Evolutionary conservation across 2,888 invertebrate species (phyloP), one percentile per base, ranked within the genome.

Genomic region (Pachydiplax longipennis): DNA sequence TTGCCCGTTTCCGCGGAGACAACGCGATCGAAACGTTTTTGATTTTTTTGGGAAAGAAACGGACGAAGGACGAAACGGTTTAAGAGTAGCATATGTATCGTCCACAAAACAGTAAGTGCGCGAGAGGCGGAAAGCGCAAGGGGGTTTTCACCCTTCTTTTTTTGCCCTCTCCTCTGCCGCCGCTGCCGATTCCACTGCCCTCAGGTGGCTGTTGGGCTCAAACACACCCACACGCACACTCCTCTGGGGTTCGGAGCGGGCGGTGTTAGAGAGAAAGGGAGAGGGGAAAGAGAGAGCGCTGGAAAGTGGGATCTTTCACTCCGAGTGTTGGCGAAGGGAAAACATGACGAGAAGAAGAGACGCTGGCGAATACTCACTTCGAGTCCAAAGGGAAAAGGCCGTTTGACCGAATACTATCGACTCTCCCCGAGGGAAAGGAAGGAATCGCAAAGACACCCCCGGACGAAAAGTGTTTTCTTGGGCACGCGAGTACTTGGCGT

Each of bases 181-280:
- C 87, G 31, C 37, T 25, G 35, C 61, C 87, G 87, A 87, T 87
- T 87, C 87, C 87, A 87, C 87, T 87, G 87, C 87, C 87, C 87
- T 87, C 87, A 61, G 87, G 87, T 87, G 87, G 87, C 87, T 61
- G 87, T 87, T 48, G 40, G 61, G 61, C 87, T 87, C 87, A 87
- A 87, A 87, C 87, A 87, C 65, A 87, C 61, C 87, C 87, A 37
- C 87, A 87, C 87, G 87, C 87, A 87, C 58, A 87, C 87, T 87
- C 87, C 58, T 87, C 87, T 61, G 87, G 87, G 87, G 58, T 87
- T 87, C 58, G 61, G 83, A 58, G 83, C 83, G 83, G 83, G 58
- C 83, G 83, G 58, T 44, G 35, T 58, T 83, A 83, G 31, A 40
- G 61, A 18, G 44, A 81, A 22, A 82, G 48, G 44, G 48, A 58